phyloP scores from a whole-genome alignment of 2,113 vertebrate genomes.

The Aegotheles bennettii region DNA sequence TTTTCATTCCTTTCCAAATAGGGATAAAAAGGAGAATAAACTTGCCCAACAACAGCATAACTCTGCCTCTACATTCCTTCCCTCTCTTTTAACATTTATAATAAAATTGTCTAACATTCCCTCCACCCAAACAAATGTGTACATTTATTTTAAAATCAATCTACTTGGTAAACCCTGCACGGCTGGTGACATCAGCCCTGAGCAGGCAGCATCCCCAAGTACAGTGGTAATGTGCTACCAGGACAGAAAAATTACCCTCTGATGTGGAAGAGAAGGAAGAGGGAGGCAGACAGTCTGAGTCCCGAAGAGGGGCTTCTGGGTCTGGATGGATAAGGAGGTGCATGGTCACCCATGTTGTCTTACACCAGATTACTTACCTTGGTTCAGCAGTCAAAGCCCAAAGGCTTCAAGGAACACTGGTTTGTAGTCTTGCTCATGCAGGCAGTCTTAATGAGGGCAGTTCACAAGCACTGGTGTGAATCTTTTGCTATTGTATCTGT shows the following conservation, averaged over 20 bases:
- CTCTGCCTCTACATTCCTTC: not conserved
- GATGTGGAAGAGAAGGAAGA: not conserved
- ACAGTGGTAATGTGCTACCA: accelerated
- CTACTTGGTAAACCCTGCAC: not conserved
- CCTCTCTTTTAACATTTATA: not conserved
- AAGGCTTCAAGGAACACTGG: not conserved
- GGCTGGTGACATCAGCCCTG: accelerated
- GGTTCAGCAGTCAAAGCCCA: not conserved
- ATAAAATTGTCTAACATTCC: not conserved
- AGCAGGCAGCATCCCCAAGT: not conserved
- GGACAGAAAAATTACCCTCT: not conserved
- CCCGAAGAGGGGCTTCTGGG: accelerated
- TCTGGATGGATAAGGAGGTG: not conserved
- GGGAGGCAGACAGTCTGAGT: not conserved
- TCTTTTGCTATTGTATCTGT: not conserved
- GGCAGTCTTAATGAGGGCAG: accelerated
- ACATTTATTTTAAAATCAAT: not conserved
- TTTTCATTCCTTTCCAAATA: not conserved
- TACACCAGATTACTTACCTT: not conserved
- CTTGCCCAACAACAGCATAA: not conserved
- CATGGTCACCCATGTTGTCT: not conserved
- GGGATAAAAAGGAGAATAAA: not conserved
- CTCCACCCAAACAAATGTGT: not conserved
- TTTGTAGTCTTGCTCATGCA: accelerated
- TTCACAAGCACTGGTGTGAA: not conserved